phyloP scores from a whole-genome alignment of 2,888 invertebrate species.

The Cinara cedri region DNA sequence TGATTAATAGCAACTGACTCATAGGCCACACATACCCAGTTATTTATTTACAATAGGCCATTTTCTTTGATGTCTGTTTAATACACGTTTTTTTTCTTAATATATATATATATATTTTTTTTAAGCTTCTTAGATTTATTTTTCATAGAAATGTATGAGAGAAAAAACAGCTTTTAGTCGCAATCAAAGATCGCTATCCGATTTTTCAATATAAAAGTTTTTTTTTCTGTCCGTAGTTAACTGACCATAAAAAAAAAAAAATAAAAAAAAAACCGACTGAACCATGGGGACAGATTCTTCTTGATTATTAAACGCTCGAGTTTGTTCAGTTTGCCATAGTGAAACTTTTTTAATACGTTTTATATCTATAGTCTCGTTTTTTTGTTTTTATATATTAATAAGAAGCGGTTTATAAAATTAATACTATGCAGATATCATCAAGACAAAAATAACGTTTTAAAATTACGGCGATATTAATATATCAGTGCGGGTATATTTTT shows the following conservation, averaged over 20 bases:
- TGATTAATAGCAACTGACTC: too few species aligned
- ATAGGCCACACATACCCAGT: too few species aligned
- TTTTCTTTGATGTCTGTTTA: too few species aligned
- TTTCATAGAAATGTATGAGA: constrained; percentile 10
- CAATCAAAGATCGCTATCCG: constrained; percentile 44
- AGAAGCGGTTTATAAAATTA: too few species aligned
- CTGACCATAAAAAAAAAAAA: constrained; percentile 53
- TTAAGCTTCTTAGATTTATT: constrained; percentile 14
- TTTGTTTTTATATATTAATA: too few species aligned
- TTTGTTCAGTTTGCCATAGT: not conserved
- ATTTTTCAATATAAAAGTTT: constrained; percentile 53
- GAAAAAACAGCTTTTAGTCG: constrained; percentile 35
- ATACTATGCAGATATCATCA: too few species aligned
- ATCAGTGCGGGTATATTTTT: too few species aligned
- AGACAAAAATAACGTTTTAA: too few species aligned
- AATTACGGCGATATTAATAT: too few species aligned
- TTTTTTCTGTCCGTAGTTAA: constrained; percentile 34
- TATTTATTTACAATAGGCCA: too few species aligned
- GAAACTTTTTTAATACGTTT: constrained; percentile 34
- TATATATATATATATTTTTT: not conserved
- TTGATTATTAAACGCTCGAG: constrained; percentile 27
- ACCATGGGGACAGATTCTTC: constrained; percentile 26
- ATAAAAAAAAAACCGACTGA: constrained; percentile 8
- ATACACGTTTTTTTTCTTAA: not conserved
- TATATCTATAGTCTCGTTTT: not conserved